Evolutionary conservation across 1,140 invertebrate species (phyloP).

Genomic region (Xylocopa sonorina): DNA sequence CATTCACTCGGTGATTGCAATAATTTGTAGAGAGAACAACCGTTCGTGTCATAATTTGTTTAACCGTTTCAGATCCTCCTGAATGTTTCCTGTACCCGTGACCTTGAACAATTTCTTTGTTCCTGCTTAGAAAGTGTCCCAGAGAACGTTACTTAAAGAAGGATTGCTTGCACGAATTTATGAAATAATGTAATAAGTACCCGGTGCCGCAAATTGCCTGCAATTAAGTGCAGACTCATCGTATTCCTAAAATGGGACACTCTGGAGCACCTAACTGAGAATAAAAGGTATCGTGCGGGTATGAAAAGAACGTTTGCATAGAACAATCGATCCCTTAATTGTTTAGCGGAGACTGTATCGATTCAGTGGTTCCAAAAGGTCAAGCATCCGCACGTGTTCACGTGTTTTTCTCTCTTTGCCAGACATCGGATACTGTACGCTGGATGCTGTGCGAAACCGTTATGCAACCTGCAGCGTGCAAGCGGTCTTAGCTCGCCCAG

Average conservation of each 20-base stretch:
- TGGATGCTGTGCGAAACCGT: constrained; percentile 66
- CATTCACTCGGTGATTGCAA: no score
- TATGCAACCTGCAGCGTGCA: constrained; percentile 64
- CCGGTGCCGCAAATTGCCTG: not conserved
- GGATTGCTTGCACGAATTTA: not conserved
- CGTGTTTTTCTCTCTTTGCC: constrained; percentile 31
- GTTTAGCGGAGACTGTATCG: not conserved
- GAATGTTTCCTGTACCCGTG: not conserved
- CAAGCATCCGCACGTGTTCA: constrained; percentile 19
- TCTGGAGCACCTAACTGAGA: no score
- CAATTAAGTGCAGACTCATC: not conserved
- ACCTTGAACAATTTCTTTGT: not conserved
- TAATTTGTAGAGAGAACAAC: no score
- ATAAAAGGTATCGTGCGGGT: not conserved
- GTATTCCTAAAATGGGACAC: not conserved
- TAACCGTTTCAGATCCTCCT: no score
- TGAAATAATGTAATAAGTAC: not conserved
- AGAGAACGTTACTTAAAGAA: not conserved
- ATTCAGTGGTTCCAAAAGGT: not conserved
- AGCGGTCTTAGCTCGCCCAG: constrained; percentile 58
- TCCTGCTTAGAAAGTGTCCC: not conserved
- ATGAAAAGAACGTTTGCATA: not conserved
- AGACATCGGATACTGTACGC: constrained; percentile 50
- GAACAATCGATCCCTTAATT: not conserved
- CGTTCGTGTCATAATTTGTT: no score